These are phyloP conservation scores for Drosophila rellima DNA, from an alignment of 2,888 invertebrate species.

Conservation along the genomic window DNA sequence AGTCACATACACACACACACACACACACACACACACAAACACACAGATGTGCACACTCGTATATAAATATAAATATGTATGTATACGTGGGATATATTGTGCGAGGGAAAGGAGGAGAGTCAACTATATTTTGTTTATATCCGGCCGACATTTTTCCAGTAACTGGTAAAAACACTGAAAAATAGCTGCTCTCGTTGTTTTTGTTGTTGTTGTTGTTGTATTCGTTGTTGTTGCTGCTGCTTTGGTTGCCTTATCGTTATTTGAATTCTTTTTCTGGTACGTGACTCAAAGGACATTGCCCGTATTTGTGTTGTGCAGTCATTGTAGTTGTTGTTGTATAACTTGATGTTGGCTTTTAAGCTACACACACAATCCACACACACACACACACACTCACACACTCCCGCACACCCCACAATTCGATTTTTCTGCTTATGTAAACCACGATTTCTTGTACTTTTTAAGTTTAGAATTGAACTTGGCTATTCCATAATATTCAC, in stretches of 20 bases:
- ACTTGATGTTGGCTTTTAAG: conserved; percentile 18
- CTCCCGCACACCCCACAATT: neutral
- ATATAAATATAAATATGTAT: conserved; percentile 21
- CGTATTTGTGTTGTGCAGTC: conserved; percentile 71
- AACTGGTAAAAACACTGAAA: conserved; percentile 34
- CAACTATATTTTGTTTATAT: conserved; percentile 68
- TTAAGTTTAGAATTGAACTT: neutral
- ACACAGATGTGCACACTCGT: conserved; percentile 16
- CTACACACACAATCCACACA: conserved; percentile 16
- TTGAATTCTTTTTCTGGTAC: conserved; percentile 63
- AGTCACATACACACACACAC: conserved; percentile 24
- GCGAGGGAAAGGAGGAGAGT: conserved; percentile 9
- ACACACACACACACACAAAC: conserved; percentile 13
- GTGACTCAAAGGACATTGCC: conserved; percentile 75
- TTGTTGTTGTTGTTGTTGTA: conserved; percentile 19
- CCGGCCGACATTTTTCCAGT: conserved; percentile 50
- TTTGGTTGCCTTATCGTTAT: conserved; percentile 55
- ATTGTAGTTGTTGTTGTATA: conserved; percentile 25
- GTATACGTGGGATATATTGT: conserved; percentile 13
- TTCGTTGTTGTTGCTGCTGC: conserved; percentile 24
- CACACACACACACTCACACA: conserved; percentile 15
- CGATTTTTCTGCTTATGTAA: conserved; percentile 24
- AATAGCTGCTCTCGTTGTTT: conserved; percentile 30
- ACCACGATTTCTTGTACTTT: conserved; percentile 38
- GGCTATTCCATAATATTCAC: neutral